Conservation (phyloP, 2,888 invertebrate species). For the Volucella inflata region DNA sequence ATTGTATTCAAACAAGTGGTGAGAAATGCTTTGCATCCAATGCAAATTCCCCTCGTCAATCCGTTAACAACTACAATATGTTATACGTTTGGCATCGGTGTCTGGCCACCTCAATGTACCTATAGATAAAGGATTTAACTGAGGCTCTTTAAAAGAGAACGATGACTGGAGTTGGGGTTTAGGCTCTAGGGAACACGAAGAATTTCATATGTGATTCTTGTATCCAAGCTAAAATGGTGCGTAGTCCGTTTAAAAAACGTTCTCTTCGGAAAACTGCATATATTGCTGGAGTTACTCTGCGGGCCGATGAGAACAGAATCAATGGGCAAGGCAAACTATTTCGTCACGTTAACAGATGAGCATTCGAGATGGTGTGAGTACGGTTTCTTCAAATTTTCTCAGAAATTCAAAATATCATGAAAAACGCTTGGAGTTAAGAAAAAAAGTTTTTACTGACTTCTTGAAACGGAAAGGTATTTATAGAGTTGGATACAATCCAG, state of each 20-base stretch:
- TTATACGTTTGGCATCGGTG: no score
- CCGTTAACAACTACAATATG: background rate
- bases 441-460: no score
- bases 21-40: background rate
- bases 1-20: constrained; percentile 1
- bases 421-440: no score
- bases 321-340: no score
- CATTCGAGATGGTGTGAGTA: no score
- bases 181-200: background rate
- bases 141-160: background rate
- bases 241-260: background rate
- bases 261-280: background rate
- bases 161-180: background rate
- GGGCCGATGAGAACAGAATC: no score
- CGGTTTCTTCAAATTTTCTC: no score
- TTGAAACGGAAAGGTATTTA: background rate
- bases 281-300: no score
- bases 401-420: no score
- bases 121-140: background rate
- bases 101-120: background rate
- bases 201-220: background rate
- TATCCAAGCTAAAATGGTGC: background rate
- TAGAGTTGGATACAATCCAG: background rate
- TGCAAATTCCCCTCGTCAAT: background rate
- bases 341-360: no score